Evolutionary conservation across 2,113 vertebrate species (phyloP), one percentile per base, ranked within the genome.

Genomic region (Thryonomys swinderianus): DNA sequence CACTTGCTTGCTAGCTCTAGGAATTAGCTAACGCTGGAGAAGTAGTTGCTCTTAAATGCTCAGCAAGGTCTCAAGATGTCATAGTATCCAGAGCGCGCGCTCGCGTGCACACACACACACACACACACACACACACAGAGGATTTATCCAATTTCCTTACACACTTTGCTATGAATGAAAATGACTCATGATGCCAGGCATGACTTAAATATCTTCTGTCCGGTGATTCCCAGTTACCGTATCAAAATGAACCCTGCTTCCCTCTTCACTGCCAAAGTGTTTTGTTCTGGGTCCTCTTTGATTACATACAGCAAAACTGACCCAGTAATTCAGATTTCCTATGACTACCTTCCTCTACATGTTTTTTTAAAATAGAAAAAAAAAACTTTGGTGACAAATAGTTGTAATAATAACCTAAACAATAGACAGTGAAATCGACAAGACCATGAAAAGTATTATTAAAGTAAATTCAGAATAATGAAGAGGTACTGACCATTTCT

Each of bases 351-450:
- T 42, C 40, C 17, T 5, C 7, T 13, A 27, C 51, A 71, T 64
- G 42, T 81, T 94, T 62, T n/a, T n/a, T 20, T 79, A 79, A 80
- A 91, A 45, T 51, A 90, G 74, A 92, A 94, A 73, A 79, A 51
- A 7, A 0, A 69, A 40, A 74, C 23, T 88, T 78, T 67, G 17
- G 16, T 76, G 88, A 81, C 40, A 93, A 81, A 64, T 69, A 95
- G 91, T 91, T 93, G 51, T 84, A 53, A 34, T 73, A 83, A 87
- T 14, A 5, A 69, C 10, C 20, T 53, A 66, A 93, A 91, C 55
- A 7, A 66, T n/a, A 85, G 61, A 73, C 66, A 12, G 30, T 88
- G 51, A 76, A 13, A 42, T 53, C 55, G 91, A 62, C 30, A 59
- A 74, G 20, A 69, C 8, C 21, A 64, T 61, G 27, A 73, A 93